Evolutionary conservation across 2,113 vertebrate species (phyloP).

Genomic region (Callospermophilus lateralis): DNA sequence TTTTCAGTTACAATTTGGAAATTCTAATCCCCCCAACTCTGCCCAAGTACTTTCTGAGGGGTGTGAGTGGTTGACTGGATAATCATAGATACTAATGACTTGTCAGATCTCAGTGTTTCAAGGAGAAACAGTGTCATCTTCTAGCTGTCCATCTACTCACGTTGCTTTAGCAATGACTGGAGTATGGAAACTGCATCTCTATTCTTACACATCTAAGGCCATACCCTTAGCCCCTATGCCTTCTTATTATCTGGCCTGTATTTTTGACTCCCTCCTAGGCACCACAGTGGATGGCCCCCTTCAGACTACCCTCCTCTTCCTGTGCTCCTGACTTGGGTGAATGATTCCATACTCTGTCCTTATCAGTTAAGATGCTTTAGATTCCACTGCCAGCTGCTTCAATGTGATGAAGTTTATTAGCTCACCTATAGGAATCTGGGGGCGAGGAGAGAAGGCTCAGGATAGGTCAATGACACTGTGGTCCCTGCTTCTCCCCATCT

Average conservation of each 20-base stretch:
- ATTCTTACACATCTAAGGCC: background rate
- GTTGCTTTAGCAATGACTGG: background rate
- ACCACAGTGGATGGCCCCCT: background rate
- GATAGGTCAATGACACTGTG: background rate
- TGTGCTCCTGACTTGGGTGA: background rate
- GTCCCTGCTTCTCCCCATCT: background rate
- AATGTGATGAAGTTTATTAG: background rate
- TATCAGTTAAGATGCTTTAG: background rate
- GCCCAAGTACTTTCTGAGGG: background rate
- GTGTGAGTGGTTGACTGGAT: background rate
- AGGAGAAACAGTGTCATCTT: background rate
- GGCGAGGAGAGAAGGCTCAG: background rate
- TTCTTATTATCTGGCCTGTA: background rate
- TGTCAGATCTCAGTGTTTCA: background rate
- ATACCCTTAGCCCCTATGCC: background rate
- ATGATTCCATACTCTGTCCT: background rate
- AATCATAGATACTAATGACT: background rate
- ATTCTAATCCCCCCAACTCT: background rate
- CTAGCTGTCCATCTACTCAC: background rate
- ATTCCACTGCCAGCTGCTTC: background rate
- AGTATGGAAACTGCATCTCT: background rate
- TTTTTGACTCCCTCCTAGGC: background rate
- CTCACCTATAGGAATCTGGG: background rate
- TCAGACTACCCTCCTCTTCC: background rate
- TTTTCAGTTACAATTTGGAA: background rate